Base-by-base conservation (phyloP, 35 echinoderm and acorn worm genomes). In the Patiria miniata region DNA sequence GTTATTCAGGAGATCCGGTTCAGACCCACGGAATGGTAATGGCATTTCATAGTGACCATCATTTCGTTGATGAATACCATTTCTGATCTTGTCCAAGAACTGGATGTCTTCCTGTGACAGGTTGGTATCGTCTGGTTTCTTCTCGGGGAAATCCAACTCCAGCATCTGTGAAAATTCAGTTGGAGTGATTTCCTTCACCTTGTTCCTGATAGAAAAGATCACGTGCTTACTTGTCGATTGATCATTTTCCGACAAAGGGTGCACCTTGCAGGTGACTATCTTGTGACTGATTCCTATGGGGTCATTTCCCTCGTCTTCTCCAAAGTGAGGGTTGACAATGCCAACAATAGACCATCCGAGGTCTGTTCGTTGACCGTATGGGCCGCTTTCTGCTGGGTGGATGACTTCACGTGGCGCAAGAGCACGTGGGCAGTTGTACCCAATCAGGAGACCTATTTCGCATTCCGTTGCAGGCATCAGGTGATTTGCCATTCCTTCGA, bases 31-130 rank as follows among this genome's bases (percentile, higher is more conserved):
- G 81, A 95, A 91, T n/a, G 93, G 81, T 16, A 95, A 52, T n/a
- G 93, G 93, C 89, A 95, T 95, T 26, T 86, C 78, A 68, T 91
- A 91, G 44, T 91, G 85, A 5, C 79, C 80, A 51, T 86, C 81
- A 37, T 39, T 16, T 39, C 61, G n/a, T 10, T 77, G 58, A 40
- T 85, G 85, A 42, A 95, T 88, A 33, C 83, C 93, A 44, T 87
- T 73, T 19, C 85, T 37, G 39, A 95, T 54, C 21, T 80, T 87
- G 1, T 4, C 30, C 12, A n/a, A n/a, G n/a, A n/a, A n/a, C n/a
- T n/a, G n/a, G n/a, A n/a, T n/a, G n/a, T n/a, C n/a, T n/a, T n/a
- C n/a, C n/a, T n/a, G n/a, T n/a, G n/a, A n/a, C n/a, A n/a, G n/a
- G n/a, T n/a, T n/a, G n/a, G n/a, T n/a, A n/a, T n/a, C n/a, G n/a